A percentile compares a stretch with the other conserved stretches of the same genome.
phyloP scores from a whole-genome alignment of 92 coral and sea anemone genomes.

The Palythoa grandiflora region DNA sequence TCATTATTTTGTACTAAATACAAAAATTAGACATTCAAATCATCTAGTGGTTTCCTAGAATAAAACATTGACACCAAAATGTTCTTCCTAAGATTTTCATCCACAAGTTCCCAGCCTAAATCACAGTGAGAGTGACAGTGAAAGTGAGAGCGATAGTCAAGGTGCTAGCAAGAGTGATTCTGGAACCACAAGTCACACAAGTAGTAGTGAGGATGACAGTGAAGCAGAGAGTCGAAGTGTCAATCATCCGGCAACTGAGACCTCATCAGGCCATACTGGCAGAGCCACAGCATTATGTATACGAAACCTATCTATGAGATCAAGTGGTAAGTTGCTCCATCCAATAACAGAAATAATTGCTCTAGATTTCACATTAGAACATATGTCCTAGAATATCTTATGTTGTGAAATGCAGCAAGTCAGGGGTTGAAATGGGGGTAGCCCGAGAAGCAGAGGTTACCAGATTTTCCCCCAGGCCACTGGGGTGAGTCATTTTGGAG shows the following conservation, averaged over 20 bases:
- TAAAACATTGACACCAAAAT: not conserved
- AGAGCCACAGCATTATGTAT: constrained; percentile 84
- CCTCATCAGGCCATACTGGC: constrained; percentile 61
- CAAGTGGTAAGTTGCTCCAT: constrained; percentile 78
- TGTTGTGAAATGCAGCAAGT: too few species aligned
- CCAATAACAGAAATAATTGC: not conserved
- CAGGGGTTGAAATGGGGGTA: too few species aligned
- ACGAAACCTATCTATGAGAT: constrained; percentile 85
- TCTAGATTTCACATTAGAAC: too few species aligned
- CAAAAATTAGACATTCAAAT: too few species aligned
- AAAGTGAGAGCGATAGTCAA: constrained; percentile 79
- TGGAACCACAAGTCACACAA: constrained; percentile 73
- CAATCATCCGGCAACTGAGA: constrained; percentile 62
- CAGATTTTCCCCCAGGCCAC: too few species aligned
- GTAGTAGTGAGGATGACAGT: constrained; percentile 85
- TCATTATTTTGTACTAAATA: too few species aligned
- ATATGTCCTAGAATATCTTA: too few species aligned
- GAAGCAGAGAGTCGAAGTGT: constrained; percentile 75
- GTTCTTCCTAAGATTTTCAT: constrained; percentile 53
- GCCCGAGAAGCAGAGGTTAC: too few species aligned
- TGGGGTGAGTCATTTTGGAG: too few species aligned
- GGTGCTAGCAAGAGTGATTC: constrained; percentile 85
- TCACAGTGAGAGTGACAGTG: constrained; percentile 79
- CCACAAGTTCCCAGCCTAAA: constrained; percentile 67
- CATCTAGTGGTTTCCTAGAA: not conserved